A percentile compares a stretch with the other conserved stretches of the same genome.
phyloP scores from a whole-genome alignment of 2,113 vertebrate species.

The Ia io region DNA sequence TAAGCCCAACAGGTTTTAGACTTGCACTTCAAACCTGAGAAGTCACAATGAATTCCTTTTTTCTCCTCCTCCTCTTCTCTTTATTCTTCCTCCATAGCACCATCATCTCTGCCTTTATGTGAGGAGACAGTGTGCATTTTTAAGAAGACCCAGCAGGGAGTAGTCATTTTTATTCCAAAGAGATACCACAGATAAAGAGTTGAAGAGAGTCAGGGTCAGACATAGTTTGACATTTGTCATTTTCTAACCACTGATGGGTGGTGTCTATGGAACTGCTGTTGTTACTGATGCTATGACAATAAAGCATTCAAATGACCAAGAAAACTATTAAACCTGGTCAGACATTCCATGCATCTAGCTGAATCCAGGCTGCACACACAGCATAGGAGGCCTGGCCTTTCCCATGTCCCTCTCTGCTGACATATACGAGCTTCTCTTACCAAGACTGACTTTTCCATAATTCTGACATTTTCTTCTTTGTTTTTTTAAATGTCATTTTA shows the following conservation, averaged over 20 bases:
- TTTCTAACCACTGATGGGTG: slow-evolving; percentile 62
- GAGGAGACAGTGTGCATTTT: slow-evolving; percentile 70
- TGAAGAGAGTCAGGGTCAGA: slow-evolving; percentile 56
- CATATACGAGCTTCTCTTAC: neutral
- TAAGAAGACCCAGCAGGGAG: slow-evolving; percentile 68
- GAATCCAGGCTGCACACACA: neutral
- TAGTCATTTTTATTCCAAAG: slow-evolving; percentile 71
- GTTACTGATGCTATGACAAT: slow-evolving; percentile 48
- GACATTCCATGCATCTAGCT: neutral
- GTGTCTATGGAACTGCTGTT: slow-evolving; percentile 46
- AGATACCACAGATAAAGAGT: slow-evolving; percentile 67
- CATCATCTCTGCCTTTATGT: slow-evolving; percentile 54
- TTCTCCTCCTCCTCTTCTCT: neutral
- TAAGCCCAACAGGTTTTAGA: slow-evolving; percentile 21
- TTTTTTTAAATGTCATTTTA: too few relatives aligned
- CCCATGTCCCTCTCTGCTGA: slow-evolving; percentile 16
- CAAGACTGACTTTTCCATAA: neutral
- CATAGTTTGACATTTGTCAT: slow-evolving; percentile 75
- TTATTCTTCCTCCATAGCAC: neutral
- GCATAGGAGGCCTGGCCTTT: neutral
- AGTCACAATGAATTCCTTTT: slow-evolving; percentile 4
- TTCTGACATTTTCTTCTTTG: neutral
- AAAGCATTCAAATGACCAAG: slow-evolving; percentile 62
- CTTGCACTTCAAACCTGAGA: slow-evolving; percentile 46
- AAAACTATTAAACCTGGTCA: slow-evolving; percentile 40